Conservation (phyloP, 1,140 invertebrate species). For the Drosophila ficusphila region DNA sequence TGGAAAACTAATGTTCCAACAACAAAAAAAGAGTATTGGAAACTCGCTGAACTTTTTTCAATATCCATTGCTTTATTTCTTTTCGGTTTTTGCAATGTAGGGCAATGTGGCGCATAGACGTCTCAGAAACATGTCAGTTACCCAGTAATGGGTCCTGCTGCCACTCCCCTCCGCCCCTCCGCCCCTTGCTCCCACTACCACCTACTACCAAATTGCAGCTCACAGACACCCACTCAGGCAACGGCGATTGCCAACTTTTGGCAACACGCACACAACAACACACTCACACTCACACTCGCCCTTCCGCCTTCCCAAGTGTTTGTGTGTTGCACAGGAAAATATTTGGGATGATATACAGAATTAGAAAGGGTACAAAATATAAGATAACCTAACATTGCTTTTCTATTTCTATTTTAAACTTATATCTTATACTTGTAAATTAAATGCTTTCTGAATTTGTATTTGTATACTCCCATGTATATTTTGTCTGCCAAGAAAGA, state of each 20-base stretch:
- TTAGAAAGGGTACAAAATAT: background rate
- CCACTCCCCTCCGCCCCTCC: slow-evolving; percentile 7
- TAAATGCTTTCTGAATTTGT: background rate
- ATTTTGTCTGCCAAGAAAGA: no score
- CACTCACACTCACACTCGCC: slow-evolving; percentile 28
- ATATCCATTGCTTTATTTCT: background rate
- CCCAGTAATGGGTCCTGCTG: slow-evolving; percentile 31
- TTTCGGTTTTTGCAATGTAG: slow-evolving; percentile 46
- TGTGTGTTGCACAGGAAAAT: slow-evolving; percentile 15
- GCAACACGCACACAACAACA: slow-evolving; percentile 36
- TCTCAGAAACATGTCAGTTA: slow-evolving; percentile 70
- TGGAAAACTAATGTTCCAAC: no score
- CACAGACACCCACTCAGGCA: slow-evolving; percentile 49
- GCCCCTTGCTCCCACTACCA: background rate
- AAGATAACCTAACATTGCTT: no score
- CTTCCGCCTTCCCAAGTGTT: slow-evolving; percentile 53
- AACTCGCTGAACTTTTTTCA: background rate
- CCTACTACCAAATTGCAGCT: slow-evolving; percentile 65
- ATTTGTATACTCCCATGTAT: no score
- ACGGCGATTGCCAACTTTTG: slow-evolving; percentile 74
- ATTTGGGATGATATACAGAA: background rate
- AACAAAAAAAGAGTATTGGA: background rate
- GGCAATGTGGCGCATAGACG: slow-evolving; percentile 79
- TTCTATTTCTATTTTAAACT: no score
- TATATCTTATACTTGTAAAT: background rate